A percentile compares a stretch with the other conserved stretches of the same genome.
phyloP scores from a whole-genome alignment of 92 coral and sea anemone genomes.

The Porites lobata region DNA sequence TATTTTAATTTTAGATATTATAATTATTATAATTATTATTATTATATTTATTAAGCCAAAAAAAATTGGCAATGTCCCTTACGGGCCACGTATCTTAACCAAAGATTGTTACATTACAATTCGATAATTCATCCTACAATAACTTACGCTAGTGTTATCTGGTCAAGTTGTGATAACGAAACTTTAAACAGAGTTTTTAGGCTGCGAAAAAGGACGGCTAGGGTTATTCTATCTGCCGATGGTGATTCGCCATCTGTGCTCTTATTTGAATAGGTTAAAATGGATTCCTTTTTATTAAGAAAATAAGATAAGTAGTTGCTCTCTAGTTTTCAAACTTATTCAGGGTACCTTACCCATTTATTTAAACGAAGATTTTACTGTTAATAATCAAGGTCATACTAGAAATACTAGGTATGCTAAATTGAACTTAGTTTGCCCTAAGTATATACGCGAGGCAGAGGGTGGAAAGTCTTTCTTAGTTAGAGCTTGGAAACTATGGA shows the following conservation, averaged over 20 bases:
- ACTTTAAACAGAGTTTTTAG: neutral
- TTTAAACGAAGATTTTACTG: neutral
- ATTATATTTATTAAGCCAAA: too few relatives aligned
- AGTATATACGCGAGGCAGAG: slow-evolving; percentile 15
- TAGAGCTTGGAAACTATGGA: slow-evolving; percentile 12
- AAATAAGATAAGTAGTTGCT: neutral
- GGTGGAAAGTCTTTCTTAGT: slow-evolving; percentile 6
- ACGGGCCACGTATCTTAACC: too few relatives aligned
- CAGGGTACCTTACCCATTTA: neutral
- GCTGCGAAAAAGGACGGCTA: neutral
- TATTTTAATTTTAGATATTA: too few relatives aligned
- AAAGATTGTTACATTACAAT: neutral
- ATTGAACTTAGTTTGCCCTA: slow-evolving; percentile 18
- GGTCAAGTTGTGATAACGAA: neutral
- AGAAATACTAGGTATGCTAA: too few relatives aligned
- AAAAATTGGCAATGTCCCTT: too few relatives aligned
- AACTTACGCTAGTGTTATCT: too few relatives aligned
- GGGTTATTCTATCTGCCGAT: neutral
- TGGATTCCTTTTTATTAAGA: slow-evolving; percentile 2
- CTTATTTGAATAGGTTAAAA: neutral
- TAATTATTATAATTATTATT: too few relatives aligned
- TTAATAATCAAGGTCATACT: too few relatives aligned
- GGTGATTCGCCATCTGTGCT: too few relatives aligned
- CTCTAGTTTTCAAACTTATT: too few relatives aligned
- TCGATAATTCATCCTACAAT: too few relatives aligned